Conservation (phyloP, 2,888 invertebrate genomes). For the Lobophora halterata region DNA sequence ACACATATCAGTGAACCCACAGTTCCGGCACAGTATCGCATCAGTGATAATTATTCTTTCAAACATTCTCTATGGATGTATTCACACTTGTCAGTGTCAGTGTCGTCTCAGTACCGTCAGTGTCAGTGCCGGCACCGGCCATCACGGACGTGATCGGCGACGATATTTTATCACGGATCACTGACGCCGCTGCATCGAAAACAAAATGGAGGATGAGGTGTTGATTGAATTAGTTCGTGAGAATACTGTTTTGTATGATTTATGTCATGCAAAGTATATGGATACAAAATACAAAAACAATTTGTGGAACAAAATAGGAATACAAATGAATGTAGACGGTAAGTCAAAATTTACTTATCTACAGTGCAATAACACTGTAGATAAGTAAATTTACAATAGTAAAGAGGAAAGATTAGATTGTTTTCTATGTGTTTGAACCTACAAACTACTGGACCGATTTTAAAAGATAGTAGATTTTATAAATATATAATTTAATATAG, state of each 20-base stretch:
- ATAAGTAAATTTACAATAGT: conserved; percentile 11
- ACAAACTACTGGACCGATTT: conserved; percentile 18
- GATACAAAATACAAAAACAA: conserved; percentile 28
- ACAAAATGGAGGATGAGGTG: conserved; percentile 24
- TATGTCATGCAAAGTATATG: conserved; percentile 27
- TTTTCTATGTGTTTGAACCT: conserved; percentile 9
- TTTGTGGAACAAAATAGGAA: conserved; percentile 22
- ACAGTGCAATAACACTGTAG: too few species aligned
- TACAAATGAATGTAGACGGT: conserved; percentile 17
- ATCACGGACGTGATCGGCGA: too few species aligned
- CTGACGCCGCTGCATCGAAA: conserved; percentile 25
- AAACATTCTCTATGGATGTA: too few species aligned
- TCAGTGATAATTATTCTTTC: too few species aligned
- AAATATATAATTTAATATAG: too few species aligned
- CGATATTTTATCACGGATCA: conserved; percentile 27
- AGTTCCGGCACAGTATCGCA: too few species aligned
- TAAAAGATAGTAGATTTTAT: conserved; percentile 11
- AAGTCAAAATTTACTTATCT: too few species aligned
- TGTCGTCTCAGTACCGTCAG: conserved; percentile 19
- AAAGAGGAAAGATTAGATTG: conserved; percentile 14
- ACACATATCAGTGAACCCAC: too few species aligned
- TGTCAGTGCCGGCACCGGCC: conserved; percentile 20
- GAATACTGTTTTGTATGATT: conserved; percentile 28
- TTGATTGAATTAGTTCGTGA: conserved; percentile 20
- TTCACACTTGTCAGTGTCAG: conserved; percentile 23